These are phyloP conservation scores for Chaenocephalus aceratus DNA, from an alignment of 2,113 vertebrate genomes.

Conservation along the genomic window DNA sequence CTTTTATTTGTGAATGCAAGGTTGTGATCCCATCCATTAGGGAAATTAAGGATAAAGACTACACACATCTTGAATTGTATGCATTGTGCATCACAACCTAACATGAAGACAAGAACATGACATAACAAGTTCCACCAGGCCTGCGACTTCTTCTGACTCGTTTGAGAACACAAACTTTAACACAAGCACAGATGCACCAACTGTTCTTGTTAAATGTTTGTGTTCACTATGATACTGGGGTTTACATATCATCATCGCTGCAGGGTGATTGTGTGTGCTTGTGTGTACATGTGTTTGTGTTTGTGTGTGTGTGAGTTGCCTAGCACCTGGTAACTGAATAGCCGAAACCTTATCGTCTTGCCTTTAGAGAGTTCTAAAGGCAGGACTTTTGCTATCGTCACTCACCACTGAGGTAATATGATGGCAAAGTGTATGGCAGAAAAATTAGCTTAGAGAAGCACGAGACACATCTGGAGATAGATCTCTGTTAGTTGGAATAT, in stretches of 20 bases:
- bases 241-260: slow-evolving; percentile 46
- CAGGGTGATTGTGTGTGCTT: slow-evolving; percentile 17
- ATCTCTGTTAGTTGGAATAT: slow-evolving; percentile 23
- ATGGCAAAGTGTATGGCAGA: slow-evolving; percentile 1
- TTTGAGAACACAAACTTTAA: slow-evolving; percentile 40
- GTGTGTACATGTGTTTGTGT: too few relatives aligned
- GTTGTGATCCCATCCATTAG: background rate
- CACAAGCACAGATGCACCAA: slow-evolving; percentile 31
- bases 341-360: slow-evolving; percentile 70
- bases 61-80: background rate
- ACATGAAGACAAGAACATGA: background rate
- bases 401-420: slow-evolving; percentile 6
- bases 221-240: slow-evolving; percentile 40
- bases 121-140: slow-evolving; percentile 2
- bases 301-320: slow-evolving; percentile 61
- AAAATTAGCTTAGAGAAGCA: background rate
- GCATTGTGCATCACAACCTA: background rate
- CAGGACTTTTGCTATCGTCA: slow-evolving; percentile 36
- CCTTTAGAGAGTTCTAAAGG: slow-evolving; percentile 36
- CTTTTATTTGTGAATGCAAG: background rate
- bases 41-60: background rate
- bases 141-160: slow-evolving; percentile 23
- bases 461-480: slow-evolving; percentile 1
- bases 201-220: slow-evolving; percentile 57
- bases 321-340: slow-evolving; percentile 80